Conservation (phyloP, 1,140 invertebrate genomes). For the Diuraphis noxia region DNA sequence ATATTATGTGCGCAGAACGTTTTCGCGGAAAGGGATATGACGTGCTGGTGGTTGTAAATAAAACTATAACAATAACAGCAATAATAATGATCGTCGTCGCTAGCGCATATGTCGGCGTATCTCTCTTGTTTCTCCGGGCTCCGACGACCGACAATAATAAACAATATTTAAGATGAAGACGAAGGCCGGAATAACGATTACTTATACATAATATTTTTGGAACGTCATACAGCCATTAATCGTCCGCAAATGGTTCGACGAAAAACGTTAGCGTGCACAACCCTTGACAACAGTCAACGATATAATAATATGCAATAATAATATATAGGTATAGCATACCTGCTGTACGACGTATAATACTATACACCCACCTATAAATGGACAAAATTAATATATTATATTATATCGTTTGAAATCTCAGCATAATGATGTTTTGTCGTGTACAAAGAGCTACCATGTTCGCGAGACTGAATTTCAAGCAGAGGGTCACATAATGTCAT, state of each 20-base stretch:
- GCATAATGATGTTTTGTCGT: not conserved
- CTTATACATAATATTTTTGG: not conserved
- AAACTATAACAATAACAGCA: not conserved
- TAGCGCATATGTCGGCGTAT: not conserved
- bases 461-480: not conserved
- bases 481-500: not conserved
- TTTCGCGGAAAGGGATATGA: not conserved
- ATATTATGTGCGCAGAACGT: not conserved
- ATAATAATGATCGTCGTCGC: not conserved
- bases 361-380: not conserved
- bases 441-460: not conserved
- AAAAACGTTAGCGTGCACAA: not conserved
- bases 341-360: no score
- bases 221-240: not conserved
- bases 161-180: not conserved
- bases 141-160: not conserved
- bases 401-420: not conserved
- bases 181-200: not conserved
- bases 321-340: no score
- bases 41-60: not conserved
- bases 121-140: not conserved
- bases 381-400: no score
- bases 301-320: not conserved
- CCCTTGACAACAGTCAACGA: not conserved
- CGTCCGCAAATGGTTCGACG: not conserved